These are phyloP conservation scores for Sebastes steindachneri DNA, from an alignment of 2,797 vertebrate genomes.

Conservation along the genomic window DNA sequence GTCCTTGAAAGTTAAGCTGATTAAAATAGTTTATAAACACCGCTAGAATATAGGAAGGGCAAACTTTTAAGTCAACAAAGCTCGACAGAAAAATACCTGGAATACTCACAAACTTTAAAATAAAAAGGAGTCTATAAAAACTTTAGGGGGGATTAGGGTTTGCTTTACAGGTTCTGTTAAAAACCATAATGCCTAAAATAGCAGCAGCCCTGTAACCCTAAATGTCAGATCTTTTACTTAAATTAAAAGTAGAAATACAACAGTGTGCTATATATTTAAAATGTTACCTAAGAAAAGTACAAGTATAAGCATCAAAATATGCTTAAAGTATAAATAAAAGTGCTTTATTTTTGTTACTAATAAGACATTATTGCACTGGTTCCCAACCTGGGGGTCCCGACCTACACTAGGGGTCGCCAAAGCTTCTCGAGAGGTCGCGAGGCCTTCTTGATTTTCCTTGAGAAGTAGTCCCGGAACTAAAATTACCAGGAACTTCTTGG, in stretches of 20 bases:
- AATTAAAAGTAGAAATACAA: background rate
- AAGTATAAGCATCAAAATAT: background rate
- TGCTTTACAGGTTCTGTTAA: background rate
- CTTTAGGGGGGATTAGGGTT: background rate
- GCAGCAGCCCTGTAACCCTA: background rate
- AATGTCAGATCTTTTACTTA: background rate
- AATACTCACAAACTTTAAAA: background rate
- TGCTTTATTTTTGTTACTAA: too few relatives aligned
- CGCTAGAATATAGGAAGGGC: background rate
- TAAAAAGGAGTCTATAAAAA: background rate
- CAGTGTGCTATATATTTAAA: background rate
- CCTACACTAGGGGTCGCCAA: too few relatives aligned
- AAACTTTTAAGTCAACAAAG: background rate
- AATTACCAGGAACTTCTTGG: too few relatives aligned
- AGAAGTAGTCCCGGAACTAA: too few relatives aligned
- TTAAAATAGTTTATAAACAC: constrained; percentile 1
- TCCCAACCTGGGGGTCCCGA: too few relatives aligned
- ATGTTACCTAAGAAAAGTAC: background rate
- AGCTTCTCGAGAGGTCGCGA: too few relatives aligned
- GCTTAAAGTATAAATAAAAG: background rate
- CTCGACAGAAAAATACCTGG: background rate
- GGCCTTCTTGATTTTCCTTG: too few relatives aligned
- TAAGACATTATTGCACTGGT: too few relatives aligned
- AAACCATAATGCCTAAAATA: background rate
- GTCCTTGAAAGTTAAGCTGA: constrained; percentile 2